A percentile compares a stretch with the other conserved stretches of the same genome.
Evolutionary conservation across 2,888 invertebrate genomes (phyloP).

Genomic region (Microplitis manilae): DNA sequence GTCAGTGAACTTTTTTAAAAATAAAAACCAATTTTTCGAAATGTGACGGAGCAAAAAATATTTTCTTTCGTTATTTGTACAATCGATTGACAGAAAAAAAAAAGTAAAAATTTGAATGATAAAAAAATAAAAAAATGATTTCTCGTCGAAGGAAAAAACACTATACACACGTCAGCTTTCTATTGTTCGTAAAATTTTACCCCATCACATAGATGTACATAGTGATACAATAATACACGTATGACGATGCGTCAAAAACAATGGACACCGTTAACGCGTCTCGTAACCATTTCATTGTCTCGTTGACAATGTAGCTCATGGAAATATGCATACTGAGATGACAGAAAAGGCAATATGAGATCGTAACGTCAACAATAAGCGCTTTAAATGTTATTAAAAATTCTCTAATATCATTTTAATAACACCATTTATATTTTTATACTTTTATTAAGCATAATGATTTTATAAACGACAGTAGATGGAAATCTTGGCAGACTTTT

Average conservation of each 20-base stretch:
- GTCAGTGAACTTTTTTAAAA: no score
- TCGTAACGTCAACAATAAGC: not conserved
- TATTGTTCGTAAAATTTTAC: not conserved
- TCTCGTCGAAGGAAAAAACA: conserved; percentile 5
- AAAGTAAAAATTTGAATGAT: no score
- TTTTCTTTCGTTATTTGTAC: no score
- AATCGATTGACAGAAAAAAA: no score
- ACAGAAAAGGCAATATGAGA: conserved; percentile 2
- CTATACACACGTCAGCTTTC: not conserved
- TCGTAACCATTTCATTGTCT: conserved; percentile 67
- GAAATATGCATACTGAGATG: conserved; percentile 42
- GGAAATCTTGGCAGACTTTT: not conserved
- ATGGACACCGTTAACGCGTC: conserved; percentile 64
- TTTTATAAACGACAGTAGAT: not conserved
- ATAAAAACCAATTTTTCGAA: no score
- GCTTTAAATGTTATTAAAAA: not conserved
- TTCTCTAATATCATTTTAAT: not conserved
- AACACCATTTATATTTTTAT: no score
- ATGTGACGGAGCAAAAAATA: no score
- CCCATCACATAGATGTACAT: conserved; percentile 32
- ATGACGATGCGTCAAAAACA: conserved; percentile 56
- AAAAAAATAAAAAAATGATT: not conserved
- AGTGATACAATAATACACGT: not conserved
- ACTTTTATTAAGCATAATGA: no score
- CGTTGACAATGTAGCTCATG: conserved; percentile 57